phyloP scores from a whole-genome alignment of 2,113 vertebrate species.

The Lipotes vexillifer region DNA sequence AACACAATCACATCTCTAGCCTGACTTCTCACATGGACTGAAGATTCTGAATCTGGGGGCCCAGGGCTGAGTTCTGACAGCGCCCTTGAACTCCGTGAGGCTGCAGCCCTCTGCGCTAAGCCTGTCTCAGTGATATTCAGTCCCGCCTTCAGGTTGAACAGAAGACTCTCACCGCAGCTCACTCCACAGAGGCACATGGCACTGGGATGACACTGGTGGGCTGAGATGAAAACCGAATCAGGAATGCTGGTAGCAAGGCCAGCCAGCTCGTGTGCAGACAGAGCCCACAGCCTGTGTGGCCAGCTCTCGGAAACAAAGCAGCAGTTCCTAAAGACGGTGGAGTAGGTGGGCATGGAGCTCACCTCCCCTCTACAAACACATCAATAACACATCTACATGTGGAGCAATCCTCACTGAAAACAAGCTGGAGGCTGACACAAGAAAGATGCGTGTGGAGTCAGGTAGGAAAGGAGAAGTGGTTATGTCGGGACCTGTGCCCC shows the following conservation, averaged over 20 bases:
- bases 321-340: fast-evolving
- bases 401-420: neutral
- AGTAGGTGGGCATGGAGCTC: neutral
- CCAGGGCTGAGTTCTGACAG: neutral
- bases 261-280: fast-evolving
- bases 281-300: too few species aligned
- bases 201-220: fast-evolving
- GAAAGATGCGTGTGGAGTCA: fast-evolving
- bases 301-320: neutral
- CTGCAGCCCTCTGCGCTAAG: neutral
- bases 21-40: neutral
- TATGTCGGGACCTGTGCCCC: neutral
- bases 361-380: neutral
- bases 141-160: fast-evolving
- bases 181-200: fast-evolving
- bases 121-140: fast-evolving
- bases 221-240: neutral
- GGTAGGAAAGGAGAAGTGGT: neutral
- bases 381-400: fast-evolving
- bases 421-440: neutral
- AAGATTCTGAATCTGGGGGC: neutral
- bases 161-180: neutral
- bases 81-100: too few species aligned
- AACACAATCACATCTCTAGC: neutral
- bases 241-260: neutral